Conservation (phyloP, 2,113 vertebrate genomes). For the Podarcis cretensis region DNA sequence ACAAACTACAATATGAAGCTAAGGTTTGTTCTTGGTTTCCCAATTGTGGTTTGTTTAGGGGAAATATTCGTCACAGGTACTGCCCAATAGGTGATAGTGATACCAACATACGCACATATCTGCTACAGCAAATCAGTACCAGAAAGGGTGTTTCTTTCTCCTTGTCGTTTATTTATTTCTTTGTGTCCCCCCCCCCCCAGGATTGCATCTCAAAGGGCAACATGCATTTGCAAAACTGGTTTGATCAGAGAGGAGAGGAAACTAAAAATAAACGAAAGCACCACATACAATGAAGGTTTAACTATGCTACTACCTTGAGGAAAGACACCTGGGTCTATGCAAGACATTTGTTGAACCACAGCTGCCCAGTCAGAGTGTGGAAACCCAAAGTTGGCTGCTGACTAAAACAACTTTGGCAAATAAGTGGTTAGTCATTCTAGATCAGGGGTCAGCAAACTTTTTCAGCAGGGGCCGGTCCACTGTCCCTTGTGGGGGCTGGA, state of each 20-base stretch:
- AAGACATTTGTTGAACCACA: neutral
- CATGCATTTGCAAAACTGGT: neutral
- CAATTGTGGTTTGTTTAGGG: neutral
- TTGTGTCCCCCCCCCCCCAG: neutral
- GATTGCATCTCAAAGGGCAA: neutral
- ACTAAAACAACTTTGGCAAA: neutral
- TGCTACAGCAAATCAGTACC: neutral
- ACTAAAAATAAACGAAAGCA: no score
- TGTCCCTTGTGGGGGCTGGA: no score
- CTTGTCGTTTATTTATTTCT: neutral
- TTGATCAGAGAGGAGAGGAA: neutral
- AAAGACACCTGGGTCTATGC: neutral
- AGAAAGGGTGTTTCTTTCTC: neutral
- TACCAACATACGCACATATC: neutral
- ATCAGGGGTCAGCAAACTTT: neutral
- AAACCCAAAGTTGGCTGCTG: neutral
- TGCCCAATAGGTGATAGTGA: neutral
- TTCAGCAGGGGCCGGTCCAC: no score
- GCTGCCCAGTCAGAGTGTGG: neutral
- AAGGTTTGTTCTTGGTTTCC: no score
- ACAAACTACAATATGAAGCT: no score
- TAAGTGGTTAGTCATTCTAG: slow-evolving; percentile 42
- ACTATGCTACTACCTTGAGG: neutral
- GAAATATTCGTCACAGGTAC: neutral
- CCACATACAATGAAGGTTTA: neutral